Base-by-base conservation (phyloP, 1,140 invertebrate species). In the Brachystomella parvula region DNA sequence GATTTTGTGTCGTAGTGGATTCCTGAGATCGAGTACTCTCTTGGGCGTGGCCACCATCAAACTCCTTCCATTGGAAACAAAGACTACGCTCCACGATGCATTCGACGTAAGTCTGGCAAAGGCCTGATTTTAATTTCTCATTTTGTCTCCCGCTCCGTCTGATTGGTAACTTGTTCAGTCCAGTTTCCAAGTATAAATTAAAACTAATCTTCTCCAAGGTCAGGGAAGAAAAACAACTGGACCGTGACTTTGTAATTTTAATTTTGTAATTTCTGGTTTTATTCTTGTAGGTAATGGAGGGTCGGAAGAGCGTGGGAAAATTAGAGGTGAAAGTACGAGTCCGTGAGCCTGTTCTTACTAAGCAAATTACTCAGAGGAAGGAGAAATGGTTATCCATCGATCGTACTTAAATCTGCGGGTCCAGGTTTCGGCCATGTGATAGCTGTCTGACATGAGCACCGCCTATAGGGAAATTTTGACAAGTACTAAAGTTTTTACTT, bases 351-450 rank as follows among this genome's bases (percentile, higher is more conserved):
- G 85, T 98, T 44, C 77, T 90, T 29, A 86, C 86, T 3, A 94
- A 94, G 74, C 90, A 97, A 80, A 85, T 96, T 0, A 92, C 95
- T 75, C 86, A 90, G 76, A 84, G 89, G 17, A 87, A 87, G 39
- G 91, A 96, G 75, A 94, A 94, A 77, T 98, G 95, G 95, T 82
- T 98, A 0, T 84, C 92, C 56, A 81, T 85, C 67, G 82, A 77
- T 66, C 19, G 59, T 49, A 53, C 33, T 24, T 73, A 64, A 71
- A 28, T 62, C 12, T 21, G 6, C n/a, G n/a, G n/a, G n/a, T n/a
- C n/a, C n/a, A n/a, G n/a, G n/a, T n/a, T n/a, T n/a, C n/a, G n/a
- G n/a, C n/a, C n/a, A n/a, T n/a, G n/a, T n/a, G n/a, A n/a, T n/a
- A n/a, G n/a, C n/a, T n/a, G n/a, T n/a, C n/a, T n/a, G n/a, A n/a